Base-by-base conservation (phyloP, 1,140 invertebrate species). In the Drosophila ercepeae region DNA sequence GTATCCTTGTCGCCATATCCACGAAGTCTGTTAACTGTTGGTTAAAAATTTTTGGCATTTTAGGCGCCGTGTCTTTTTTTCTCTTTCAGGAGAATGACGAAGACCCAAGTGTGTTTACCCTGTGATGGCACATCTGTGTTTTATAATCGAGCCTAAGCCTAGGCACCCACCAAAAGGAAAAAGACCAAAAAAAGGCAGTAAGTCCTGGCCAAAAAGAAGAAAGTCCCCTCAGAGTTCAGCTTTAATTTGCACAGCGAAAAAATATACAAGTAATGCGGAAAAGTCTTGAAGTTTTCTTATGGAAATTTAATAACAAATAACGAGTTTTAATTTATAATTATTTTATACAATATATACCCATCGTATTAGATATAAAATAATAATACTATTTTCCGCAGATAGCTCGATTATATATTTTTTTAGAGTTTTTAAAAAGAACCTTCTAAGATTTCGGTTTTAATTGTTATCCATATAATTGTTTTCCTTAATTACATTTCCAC, bases 41-140 rank as follows among this genome's bases (percentile, higher is more conserved):
- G 69, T 73, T 73, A 63, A 73, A 73, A 72, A 45, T 36, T 73
- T 72, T 63, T 54, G 49, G 29, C 69, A 63, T 63, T 61, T 63
- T 71, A 46, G 59, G 50, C 53, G 49, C 48, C 9, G 44, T 39
- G 9, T 16, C 19, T 50, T 42, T 60, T 42, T 51, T 39, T 19
- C 16, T 29, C 19, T 67, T 72, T 68, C 32, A 49, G 51, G 36
- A 34, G 57, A 27, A 42, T 32, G 76, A 68, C 68, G 36, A 44
- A 54, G 46, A 21, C 58, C 45, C 64, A 59, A 78, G 76, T 55
- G 58, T 79, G 75, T 78, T 79, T 78, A 78, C 63, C 55, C 27
- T 14, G 58, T 36, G 53, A 45, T 75, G 79, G 65, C 81, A 72
- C 79, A 84, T 79, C 79, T 84, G 79, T 78, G 76, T 73, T 84